phyloP scores from a whole-genome alignment of 2,888 invertebrate species.

The Himalopsyche anomala region DNA sequence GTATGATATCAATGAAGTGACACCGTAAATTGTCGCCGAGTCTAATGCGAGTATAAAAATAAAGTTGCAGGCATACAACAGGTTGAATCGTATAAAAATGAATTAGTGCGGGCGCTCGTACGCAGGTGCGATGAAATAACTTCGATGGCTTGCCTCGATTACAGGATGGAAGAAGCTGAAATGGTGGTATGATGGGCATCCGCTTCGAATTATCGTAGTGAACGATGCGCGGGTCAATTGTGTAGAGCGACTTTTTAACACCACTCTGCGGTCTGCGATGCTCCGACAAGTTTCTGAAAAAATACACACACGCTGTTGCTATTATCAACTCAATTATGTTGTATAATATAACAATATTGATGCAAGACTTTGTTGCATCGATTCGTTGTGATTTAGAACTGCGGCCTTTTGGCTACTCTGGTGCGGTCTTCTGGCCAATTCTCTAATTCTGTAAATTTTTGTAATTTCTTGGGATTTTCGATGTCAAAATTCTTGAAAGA shows the following conservation, averaged over 20 bases:
- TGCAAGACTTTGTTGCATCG: neutral
- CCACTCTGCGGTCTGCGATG: neutral
- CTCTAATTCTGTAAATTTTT: too few relatives aligned
- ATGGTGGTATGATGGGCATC: constrained; percentile 26
- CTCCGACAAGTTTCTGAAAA: neutral
- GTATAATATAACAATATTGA: neutral
- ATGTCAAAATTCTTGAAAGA: too few relatives aligned
- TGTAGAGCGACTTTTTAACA: neutral
- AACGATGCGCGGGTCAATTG: constrained; percentile 19
- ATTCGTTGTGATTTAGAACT: too few relatives aligned
- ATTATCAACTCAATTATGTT: neutral
- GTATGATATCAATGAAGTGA: too few relatives aligned
- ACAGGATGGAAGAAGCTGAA: constrained; percentile 25
- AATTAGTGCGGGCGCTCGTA: constrained; percentile 6
- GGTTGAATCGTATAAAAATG: neutral
- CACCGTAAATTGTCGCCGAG: too few relatives aligned
- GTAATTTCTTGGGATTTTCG: too few relatives aligned
- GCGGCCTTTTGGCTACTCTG: too few relatives aligned
- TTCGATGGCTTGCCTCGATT: neutral
- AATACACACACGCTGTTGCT: neutral
- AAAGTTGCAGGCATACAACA: neutral
- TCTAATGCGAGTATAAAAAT: too few relatives aligned
- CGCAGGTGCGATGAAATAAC: constrained; percentile 20
- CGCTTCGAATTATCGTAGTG: constrained; percentile 24
- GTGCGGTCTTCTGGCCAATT: too few relatives aligned